Evolutionary conservation across 1,140 invertebrate genomes (phyloP).

Genomic region (Apocrypta bakeri): DNA sequence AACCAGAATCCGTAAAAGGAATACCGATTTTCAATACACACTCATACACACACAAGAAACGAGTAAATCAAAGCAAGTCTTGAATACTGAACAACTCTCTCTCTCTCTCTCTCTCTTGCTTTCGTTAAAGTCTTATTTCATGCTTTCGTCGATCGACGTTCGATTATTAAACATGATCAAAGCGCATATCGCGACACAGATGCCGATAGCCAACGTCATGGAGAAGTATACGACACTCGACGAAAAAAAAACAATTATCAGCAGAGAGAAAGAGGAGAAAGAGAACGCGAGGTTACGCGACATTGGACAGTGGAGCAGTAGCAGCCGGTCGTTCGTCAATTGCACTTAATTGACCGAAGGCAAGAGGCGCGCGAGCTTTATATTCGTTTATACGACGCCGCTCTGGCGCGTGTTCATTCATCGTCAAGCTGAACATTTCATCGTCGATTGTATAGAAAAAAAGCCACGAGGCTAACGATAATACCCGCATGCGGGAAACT

Average conservation of each 20-base stretch:
- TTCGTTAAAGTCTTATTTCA: too few species aligned
- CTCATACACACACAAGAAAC: neutral
- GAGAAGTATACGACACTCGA: neutral
- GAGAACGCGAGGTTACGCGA: conserved; percentile 53
- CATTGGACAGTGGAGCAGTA: conserved; percentile 47
- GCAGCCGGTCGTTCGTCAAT: conserved; percentile 66
- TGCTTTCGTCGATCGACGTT: neutral
- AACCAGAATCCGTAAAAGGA: too few species aligned
- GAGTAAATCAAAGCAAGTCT: neutral
- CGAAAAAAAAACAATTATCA: neutral
- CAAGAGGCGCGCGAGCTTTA: conserved; percentile 45
- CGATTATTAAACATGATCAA: neutral
- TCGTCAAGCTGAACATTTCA: conserved; percentile 23
- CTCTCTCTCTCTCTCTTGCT: neutral
- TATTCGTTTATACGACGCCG: conserved; percentile 46
- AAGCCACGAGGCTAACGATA: neutral
- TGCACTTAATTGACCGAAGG: conserved; percentile 66
- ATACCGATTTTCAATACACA: too few species aligned
- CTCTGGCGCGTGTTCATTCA: conserved; percentile 28
- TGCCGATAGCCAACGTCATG: too few species aligned
- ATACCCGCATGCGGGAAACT: conserved; percentile 47
- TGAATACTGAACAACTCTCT: neutral
- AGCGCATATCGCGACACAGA: neutral
- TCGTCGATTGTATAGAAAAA: neutral
- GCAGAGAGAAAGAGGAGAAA: conserved; percentile 35